Evolutionary conservation across 1,140 invertebrate genomes (phyloP), one percentile per base, ranked within the genome.

Genomic region (Schmidtea mediterranea): DNA sequence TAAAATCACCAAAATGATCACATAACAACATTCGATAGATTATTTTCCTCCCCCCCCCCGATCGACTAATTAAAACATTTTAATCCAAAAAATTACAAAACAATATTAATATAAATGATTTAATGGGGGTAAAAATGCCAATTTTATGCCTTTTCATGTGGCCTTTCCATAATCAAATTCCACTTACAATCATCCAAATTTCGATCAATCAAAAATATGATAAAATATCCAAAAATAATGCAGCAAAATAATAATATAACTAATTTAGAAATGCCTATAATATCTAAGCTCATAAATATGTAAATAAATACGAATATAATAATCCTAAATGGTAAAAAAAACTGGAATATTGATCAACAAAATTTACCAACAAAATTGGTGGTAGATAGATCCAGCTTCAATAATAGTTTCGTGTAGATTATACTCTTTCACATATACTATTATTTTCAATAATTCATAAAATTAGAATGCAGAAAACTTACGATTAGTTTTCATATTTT

Each of bases 401-500:
- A 49, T 52, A 6, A 62, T 55, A 24, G 61, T 56, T n/a, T 52
- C 52, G 56, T 56, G 58, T 51, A 62, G 63, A 46, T 61, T 54
- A 56, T 65, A 65, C 1, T 52, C 58, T 47, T 58, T 54, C 13
- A 53, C 57, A 45, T 59, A 51, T 18, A 63, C 62, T 63, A 54
- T 48, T 59, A 58, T n/a, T 48, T 48, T 23, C 18, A 3, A 46
- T 13, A 37, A 36, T 37, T 24, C 22, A 15, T 36, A 18, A 24
- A 2, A n/a, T 15, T 43, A 48, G 1, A 18, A 22, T 15, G 6
- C 19, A 47, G 16, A 13, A 12, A n/a, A 54, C 53, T 53, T 56
- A 71, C 69, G 65, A 68, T 90, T 90, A 57, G 78, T 86, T 50
- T 72, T 73, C 36, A 90, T 57, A 54, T 87, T 78, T 59, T 79